Conservation (phyloP, 2,113 vertebrate genomes). For the Myotis lucifugus region DNA sequence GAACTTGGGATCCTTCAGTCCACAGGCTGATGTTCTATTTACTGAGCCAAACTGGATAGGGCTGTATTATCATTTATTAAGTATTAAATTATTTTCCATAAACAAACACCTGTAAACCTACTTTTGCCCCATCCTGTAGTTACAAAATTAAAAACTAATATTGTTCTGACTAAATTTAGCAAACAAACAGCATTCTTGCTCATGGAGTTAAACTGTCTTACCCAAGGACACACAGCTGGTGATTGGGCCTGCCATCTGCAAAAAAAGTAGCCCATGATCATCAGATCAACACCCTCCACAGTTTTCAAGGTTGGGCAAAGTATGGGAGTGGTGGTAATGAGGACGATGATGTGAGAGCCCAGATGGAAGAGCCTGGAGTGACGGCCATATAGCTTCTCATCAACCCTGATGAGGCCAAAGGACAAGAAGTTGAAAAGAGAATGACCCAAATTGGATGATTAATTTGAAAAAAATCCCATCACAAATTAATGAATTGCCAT, state of each 20-base stretch:
- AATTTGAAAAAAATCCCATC: background rate
- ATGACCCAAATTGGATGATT: background rate
- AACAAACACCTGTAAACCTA: background rate
- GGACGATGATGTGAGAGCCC: accelerated
- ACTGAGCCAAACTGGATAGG: background rate
- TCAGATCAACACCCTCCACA: accelerated
- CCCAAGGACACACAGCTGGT: background rate
- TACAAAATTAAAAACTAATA: background rate
- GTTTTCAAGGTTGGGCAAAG: background rate
- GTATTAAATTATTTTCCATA: background rate
- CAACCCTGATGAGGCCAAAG: too few relatives aligned
- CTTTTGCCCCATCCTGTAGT: background rate
- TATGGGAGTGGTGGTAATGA: background rate
- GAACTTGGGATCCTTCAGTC: too few relatives aligned
- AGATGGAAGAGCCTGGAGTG: background rate
- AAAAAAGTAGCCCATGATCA: background rate
- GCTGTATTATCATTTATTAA: background rate
- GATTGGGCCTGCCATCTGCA: background rate
- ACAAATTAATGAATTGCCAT: too few relatives aligned
- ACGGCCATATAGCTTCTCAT: too few relatives aligned
- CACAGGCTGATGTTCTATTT: too few relatives aligned
- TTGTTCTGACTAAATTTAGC: background rate
- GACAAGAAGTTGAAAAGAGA: background rate
- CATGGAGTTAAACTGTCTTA: background rate
- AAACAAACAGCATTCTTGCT: background rate